Evolutionary conservation across 2,888 invertebrate genomes (phyloP).

Genomic region (Plutella xylostella): DNA sequence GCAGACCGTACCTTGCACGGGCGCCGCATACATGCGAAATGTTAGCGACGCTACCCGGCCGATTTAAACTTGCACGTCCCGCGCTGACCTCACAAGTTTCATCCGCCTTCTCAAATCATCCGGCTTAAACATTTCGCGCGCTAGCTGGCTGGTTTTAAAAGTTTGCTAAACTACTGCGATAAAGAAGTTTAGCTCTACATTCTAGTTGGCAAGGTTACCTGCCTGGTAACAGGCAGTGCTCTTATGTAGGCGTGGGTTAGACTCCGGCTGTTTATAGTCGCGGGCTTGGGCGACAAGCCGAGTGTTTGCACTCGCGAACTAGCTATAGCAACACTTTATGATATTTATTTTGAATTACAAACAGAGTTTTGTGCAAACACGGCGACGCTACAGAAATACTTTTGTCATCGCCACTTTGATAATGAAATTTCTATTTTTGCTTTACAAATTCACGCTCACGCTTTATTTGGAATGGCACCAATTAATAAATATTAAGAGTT

Average conservation of each 20-base stretch:
- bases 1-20: slow-evolving; percentile 30
- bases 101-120: slow-evolving; percentile 21
- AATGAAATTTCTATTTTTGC: no score
- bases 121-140: slow-evolving; percentile 20
- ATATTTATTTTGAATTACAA: not conserved
- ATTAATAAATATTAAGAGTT: no score
- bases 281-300: not conserved
- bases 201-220: slow-evolving; percentile 18
- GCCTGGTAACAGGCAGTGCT: slow-evolving; percentile 30
- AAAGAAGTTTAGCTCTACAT: slow-evolving; percentile 5
- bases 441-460: no score
- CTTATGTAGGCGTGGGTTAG: not conserved
- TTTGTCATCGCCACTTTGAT: not conserved
- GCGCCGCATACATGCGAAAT: slow-evolving; percentile 27
- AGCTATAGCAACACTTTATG: not conserved
- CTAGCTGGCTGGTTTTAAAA: not conserved
- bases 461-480: no score
- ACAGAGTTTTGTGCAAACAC: not conserved
- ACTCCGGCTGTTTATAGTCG: not conserved
- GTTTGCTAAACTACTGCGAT: not conserved
- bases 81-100: slow-evolving; percentile 16
- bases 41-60: slow-evolving; percentile 21
- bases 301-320: not conserved
- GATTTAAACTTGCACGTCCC: slow-evolving; percentile 10
- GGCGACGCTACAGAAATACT: no score